phyloP scores from a whole-genome alignment of 2,113 vertebrate species.

The Petaurus breviceps region DNA sequence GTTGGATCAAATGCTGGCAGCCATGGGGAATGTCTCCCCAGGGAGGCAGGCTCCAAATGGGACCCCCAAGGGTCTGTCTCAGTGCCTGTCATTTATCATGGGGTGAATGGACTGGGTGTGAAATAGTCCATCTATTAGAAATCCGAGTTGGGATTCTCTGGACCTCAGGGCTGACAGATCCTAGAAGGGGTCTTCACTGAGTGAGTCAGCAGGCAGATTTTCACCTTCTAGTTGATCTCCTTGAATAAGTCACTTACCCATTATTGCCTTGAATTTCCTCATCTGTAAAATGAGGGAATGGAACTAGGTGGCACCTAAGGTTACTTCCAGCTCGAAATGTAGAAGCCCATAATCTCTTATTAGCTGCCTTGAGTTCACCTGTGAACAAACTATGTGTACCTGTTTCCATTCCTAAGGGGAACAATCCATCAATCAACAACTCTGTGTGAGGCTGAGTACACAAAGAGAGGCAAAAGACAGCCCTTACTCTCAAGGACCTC shows the following conservation, averaged over 20 bases:
- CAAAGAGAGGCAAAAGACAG: background rate
- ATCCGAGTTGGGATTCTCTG: fast-evolving
- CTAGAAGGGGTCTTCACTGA: background rate
- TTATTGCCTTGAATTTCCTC: background rate
- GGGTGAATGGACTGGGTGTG: background rate
- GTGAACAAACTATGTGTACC: background rate
- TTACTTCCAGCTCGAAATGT: background rate
- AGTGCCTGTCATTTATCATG: conserved; percentile 26
- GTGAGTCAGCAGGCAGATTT: background rate
- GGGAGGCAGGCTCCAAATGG: background rate
- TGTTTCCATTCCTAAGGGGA: background rate
- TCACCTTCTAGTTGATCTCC: background rate
- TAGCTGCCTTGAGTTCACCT: background rate
- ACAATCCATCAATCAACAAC: background rate
- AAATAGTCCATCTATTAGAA: conserved; percentile 18
- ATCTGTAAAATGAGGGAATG: background rate
- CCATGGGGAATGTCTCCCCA: background rate
- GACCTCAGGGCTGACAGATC: background rate
- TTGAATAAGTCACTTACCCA: background rate
- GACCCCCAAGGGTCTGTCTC: background rate
- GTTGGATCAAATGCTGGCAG: conserved; percentile 19
- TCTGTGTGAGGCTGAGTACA: background rate
- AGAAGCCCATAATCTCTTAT: background rate
- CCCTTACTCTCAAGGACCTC: background rate
- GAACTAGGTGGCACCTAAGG: background rate